These are phyloP conservation scores for Benitochromis conjunctus DNA, from an alignment of 2,113 vertebrate species.

Conservation along the genomic window DNA sequence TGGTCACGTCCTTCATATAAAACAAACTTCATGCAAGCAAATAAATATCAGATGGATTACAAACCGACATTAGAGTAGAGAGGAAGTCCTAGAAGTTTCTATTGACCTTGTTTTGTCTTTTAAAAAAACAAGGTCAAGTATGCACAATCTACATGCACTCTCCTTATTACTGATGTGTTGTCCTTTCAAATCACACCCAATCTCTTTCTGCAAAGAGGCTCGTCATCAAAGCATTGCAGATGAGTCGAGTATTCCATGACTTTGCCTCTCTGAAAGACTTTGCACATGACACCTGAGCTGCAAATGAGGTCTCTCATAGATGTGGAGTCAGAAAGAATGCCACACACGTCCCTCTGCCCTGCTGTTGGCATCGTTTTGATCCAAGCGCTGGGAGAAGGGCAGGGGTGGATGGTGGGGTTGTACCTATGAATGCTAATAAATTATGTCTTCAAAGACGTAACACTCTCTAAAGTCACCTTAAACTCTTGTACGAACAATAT, in stretches of 20 bases:
- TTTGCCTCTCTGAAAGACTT: slow-evolving; percentile 52
- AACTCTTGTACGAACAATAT: background rate
- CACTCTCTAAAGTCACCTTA: slow-evolving; percentile 46
- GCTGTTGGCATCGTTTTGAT: slow-evolving; percentile 48
- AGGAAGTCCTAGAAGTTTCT: background rate
- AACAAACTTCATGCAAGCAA: background rate
- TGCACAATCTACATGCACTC: background rate
- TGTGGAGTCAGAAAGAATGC: slow-evolving; percentile 27
- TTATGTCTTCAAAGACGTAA: slow-evolving; percentile 40
- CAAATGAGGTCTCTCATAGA: slow-evolving; percentile 52
- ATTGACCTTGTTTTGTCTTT: slow-evolving; percentile 48
- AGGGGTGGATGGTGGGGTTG: background rate
- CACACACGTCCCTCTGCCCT: slow-evolving; percentile 6
- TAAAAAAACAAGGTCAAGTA: background rate
- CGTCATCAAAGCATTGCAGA: slow-evolving; percentile 36
- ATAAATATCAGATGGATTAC: background rate
- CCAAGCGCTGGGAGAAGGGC: background rate
- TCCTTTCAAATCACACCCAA: slow-evolving; percentile 41
- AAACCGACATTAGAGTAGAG: background rate
- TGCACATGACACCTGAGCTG: slow-evolving; percentile 40
- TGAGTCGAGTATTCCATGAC: slow-evolving; percentile 26
- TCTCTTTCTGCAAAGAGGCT: slow-evolving; percentile 42
- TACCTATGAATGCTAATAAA: slow-evolving; percentile 59
- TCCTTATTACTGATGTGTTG: background rate
- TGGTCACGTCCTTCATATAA: background rate